phyloP scores from a whole-genome alignment of 2,113 vertebrate genomes.

The Onychostruthus taczanowskii region DNA sequence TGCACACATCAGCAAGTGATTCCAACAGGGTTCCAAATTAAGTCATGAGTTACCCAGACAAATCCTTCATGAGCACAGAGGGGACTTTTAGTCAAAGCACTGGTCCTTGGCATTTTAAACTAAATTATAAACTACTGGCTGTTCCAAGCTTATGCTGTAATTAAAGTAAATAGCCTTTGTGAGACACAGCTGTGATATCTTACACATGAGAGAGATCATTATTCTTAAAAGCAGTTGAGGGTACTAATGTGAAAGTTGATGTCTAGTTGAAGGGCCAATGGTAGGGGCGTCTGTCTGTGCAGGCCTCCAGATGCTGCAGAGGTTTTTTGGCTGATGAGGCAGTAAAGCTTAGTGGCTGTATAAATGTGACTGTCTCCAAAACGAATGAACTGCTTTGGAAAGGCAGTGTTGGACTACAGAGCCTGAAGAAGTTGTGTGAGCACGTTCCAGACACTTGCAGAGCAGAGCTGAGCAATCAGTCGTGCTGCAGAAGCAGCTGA shows the following conservation, averaged over 20 bases:
- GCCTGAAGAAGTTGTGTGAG: too few relatives aligned
- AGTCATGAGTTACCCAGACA: neutral
- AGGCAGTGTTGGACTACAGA: neutral
- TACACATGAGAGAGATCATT: rapidly evolving
- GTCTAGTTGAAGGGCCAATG: neutral
- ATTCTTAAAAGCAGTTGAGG: neutral
- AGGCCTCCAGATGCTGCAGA: neutral
- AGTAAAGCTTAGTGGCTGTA: neutral
- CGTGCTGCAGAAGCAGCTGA: rapidly evolving
- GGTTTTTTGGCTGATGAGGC: neutral
- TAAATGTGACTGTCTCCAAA: neutral
- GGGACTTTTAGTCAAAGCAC: neutral
- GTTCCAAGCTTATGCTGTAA: neutral
- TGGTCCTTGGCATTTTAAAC: neutral
- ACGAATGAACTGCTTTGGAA: neutral
- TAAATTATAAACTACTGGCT: too few relatives aligned
- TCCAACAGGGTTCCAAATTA: neutral
- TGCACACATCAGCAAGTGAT: neutral
- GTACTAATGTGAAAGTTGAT: neutral
- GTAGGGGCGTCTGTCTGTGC: neutral
- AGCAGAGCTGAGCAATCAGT: neutral
- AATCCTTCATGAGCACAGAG: neutral
- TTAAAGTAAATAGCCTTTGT: neutral
- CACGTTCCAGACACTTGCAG: rapidly evolving
- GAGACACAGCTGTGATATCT: neutral